Base-by-base conservation (phyloP, 2,888 invertebrate species). In the Andrena haemorrhoa region DNA sequence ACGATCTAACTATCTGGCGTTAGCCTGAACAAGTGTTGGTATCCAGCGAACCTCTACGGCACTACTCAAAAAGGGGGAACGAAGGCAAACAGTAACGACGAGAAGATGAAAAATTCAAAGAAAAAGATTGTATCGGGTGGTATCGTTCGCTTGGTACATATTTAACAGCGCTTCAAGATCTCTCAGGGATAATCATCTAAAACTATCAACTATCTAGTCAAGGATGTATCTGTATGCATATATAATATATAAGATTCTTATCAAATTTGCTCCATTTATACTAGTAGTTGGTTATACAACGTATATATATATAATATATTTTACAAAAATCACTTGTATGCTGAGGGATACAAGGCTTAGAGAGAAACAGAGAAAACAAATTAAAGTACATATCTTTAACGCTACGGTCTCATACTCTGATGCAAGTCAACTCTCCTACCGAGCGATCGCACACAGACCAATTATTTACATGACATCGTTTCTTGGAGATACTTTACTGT, bases 401-500 rank as follows among this genome's bases (percentile, higher is more conserved):
- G 47, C 78, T 82, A 82, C 74, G 49, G 70, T 70, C 16, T 82
- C 68, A 64, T 77, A 82, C 74, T 72, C 29, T 49, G 83, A 82
- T 83, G 83, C 83, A 82, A 78, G 63, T 64, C 63, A 68, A 61
- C 58, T 74, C 53, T 72, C 63, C 68, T 77, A 82, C 77, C 75
- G 56, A 82, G 58, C 66, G 75, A 72, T 71, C 65, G 82, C 61
- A 58, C 81, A 41, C 70, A 58, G 26, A 58, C 51, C 69, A 51
- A 81, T 73, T 82, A 82, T 83, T 78, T 83, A 83, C 82, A 83
- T 51, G 26, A 10, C 35, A 58, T 72, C 78, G 47, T 60, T 41
- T 70, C 23, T 65, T 75, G 31, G 49, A 56, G 79, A 68, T 83
- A 83, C 79, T 79, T 83, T 82, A 79, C 75, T 71, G 74, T 83